These are phyloP conservation scores for Calameuta filiformis DNA, from an alignment of 2,888 invertebrate species.

Conservation along the genomic window DNA sequence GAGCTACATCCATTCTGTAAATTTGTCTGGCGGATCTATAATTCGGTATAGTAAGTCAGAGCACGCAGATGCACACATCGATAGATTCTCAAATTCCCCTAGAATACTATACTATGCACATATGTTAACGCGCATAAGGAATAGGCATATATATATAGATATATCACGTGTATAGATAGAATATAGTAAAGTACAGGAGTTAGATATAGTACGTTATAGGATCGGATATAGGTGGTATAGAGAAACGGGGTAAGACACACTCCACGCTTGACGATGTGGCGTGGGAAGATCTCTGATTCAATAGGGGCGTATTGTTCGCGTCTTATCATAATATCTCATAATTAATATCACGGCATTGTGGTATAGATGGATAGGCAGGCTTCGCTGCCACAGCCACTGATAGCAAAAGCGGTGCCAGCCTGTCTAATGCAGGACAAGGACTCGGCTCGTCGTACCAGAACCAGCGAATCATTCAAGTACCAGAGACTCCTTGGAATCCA, in stretches of 20 bases:
- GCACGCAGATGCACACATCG: constrained; percentile 8
- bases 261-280: constrained; percentile 20
- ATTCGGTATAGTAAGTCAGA: constrained; percentile 16
- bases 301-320: constrained; percentile 66
- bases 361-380: constrained; percentile 65
- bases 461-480: not conserved
- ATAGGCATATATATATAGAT: not conserved
- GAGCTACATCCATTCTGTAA: constrained; percentile 23
- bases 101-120: not conserved
- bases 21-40: constrained; percentile 23
- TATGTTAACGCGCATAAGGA: not conserved
- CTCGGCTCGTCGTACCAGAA: not conserved
- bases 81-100: not conserved
- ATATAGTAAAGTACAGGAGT: not conserved
- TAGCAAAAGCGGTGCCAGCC: constrained; percentile 53
- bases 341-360: constrained; percentile 67
- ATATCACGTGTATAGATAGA: not conserved
- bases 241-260: constrained; percentile 21
- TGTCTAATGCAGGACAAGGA: constrained; percentile 41
- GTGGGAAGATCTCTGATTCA: constrained; percentile 56
- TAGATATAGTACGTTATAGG: constrained; percentile 5
- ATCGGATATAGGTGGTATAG: not conserved
- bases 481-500: not conserved
- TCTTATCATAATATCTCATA: constrained; percentile 67
- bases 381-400: constrained; percentile 63